Conservation (phyloP, 2,113 vertebrate genomes). For the Anser cygnoides region DNA sequence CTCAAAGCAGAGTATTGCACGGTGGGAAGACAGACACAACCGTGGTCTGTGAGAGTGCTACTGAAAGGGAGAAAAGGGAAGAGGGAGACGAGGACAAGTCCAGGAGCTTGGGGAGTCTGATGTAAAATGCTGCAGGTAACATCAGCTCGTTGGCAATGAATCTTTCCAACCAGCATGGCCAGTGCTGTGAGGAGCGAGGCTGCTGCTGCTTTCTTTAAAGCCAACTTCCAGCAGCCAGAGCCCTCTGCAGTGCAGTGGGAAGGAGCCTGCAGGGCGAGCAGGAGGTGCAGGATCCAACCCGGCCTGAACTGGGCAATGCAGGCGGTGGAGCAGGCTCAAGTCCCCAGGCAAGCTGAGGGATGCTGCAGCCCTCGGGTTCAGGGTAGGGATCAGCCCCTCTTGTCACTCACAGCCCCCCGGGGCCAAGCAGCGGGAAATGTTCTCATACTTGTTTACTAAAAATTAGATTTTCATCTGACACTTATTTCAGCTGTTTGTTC, state of each 20-base stretch:
- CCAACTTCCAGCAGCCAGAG: not conserved
- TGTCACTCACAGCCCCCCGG: fast-evolving
- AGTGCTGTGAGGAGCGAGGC: not conserved
- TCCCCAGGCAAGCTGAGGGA: not conserved
- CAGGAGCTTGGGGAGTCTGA: not conserved
- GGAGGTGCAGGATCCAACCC: not conserved
- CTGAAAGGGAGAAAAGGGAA: not conserved
- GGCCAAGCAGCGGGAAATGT: not conserved
- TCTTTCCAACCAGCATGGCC: fast-evolving
- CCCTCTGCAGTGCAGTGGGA: not conserved
- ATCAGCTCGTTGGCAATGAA: not conserved
- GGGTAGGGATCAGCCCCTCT: not conserved
- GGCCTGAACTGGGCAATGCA: fast-evolving
- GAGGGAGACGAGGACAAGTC: not conserved
- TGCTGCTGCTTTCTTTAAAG: not conserved
- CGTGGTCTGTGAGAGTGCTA: not conserved
- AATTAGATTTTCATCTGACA: not conserved
- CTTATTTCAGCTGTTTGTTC: not conserved
- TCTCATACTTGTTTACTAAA: not conserved
- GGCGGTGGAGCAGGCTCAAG: not conserved
- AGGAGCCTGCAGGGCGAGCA: not conserved
- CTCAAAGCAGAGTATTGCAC: not conserved
- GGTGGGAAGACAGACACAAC: not conserved
- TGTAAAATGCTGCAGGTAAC: not conserved
- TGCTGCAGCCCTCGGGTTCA: not conserved